phyloP scores from a whole-genome alignment of 1,140 invertebrate species.

The Acromyrmex echinatior region DNA sequence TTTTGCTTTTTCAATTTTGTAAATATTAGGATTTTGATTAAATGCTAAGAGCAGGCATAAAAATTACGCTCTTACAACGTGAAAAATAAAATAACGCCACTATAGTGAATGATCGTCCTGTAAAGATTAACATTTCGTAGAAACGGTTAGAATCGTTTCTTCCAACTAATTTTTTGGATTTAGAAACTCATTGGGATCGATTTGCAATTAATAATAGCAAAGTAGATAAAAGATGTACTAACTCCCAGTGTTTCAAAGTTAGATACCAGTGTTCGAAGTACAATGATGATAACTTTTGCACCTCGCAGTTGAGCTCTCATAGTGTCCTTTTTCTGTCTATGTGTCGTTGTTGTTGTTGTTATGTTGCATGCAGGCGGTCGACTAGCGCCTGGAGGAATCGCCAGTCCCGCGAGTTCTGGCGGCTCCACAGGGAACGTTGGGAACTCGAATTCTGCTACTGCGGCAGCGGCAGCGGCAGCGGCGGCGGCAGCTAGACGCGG shows the following conservation, averaged over 20 bases:
- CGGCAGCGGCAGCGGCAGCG: constrained; percentile 35
- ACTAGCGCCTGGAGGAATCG: constrained; percentile 84
- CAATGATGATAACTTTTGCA: constrained; percentile 30
- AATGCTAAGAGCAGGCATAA: no score
- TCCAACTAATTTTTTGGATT: background rate
- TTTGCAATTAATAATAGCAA: background rate
- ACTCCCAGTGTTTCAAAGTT: background rate
- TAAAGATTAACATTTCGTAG: background rate
- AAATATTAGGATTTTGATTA: no score
- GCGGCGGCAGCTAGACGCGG: constrained; percentile 89
- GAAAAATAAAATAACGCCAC: no score
- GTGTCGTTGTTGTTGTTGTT: constrained; percentile 82
- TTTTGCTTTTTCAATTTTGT: no score
- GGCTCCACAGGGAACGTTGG: constrained; percentile 87
- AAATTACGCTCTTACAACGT: background rate
- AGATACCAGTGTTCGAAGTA: background rate
- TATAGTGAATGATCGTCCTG: no score
- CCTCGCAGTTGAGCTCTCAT: constrained; percentile 36
- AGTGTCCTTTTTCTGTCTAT: constrained; percentile 81
- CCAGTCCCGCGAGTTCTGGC: constrained; percentile 85
- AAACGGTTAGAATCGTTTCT: background rate
- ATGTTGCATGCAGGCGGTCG: constrained; percentile 86
- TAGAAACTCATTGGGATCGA: background rate
- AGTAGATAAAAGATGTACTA: background rate
- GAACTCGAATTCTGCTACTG: constrained; percentile 84